A percentile compares a stretch with the other conserved stretches of the same genome.
Conservation (phyloP, 2,888 invertebrate species). For the Blastobasis lacticolella region DNA sequence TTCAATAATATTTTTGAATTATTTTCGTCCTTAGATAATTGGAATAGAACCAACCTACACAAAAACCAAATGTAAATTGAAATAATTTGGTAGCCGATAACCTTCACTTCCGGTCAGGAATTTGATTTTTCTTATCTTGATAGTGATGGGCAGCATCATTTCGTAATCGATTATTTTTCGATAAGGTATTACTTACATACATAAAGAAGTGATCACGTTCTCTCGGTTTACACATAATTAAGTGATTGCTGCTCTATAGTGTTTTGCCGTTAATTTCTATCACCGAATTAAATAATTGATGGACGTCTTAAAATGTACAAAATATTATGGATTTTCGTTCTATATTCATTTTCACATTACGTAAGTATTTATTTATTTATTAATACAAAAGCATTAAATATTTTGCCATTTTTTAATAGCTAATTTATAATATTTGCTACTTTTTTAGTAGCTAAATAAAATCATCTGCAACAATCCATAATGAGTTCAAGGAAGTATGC, state of each 20-base stretch:
- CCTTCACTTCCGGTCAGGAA: background rate
- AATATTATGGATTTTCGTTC: constrained; percentile 11
- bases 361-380: constrained; percentile 16
- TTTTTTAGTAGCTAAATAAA: too few species aligned
- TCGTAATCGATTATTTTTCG: constrained; percentile 9
- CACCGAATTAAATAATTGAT: background rate
- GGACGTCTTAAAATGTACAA: constrained; percentile 15
- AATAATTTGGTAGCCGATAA: too few species aligned
- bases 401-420: background rate
- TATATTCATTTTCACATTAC: constrained; percentile 14
- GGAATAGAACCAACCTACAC: too few species aligned
- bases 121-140: background rate
- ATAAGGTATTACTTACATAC: constrained; percentile 22
- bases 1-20: too few species aligned
- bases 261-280: constrained; percentile 2
- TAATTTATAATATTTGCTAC: too few species aligned
- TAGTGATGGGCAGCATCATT: background rate
- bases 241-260: constrained; percentile 18
- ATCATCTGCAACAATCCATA: too few species aligned
- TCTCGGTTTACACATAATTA: constrained; percentile 21
- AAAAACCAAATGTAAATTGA: too few species aligned
- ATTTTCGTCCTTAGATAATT: too few species aligned
- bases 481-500: too few species aligned
- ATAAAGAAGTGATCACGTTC: constrained; percentile 25
- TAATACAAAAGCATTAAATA: background rate